Base-by-base conservation (phyloP, 2,888 invertebrate species). In the Andrena fulva region DNA sequence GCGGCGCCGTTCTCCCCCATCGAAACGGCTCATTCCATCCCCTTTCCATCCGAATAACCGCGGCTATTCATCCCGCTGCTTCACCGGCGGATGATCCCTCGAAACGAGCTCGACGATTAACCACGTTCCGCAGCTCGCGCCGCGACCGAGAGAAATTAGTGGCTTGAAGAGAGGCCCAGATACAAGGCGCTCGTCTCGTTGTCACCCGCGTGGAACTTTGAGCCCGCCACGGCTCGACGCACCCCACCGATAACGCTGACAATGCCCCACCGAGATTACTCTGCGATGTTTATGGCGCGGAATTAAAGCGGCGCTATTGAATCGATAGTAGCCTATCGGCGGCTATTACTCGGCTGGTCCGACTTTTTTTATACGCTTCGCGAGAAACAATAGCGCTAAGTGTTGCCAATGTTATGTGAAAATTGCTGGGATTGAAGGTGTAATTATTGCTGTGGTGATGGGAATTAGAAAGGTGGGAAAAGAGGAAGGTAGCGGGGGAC, bases 101-200 rank as follows among this genome's bases (percentile, higher is more conserved):
- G 82, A 87, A 91, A 91, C 89, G 90, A 91, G 89, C 89, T 87
- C 88, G 87, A 87, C 89, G 92, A 92, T 92, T 92, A 92, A 90
- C 89, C 85, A 83, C 75, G 59, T 82, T 69, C 73, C 56, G 69
- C 67, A 16, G 59, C 54, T 16, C 71, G 66, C 31, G 66, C 76
- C 75, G 69, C 74, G 31, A 68, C 59, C 75, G 62, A 12, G 62
- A 52, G 52, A 66, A 78, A 72, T 77, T 77, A 76, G 56, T 69
- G 35, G 31, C 20, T 29, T 35, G 64, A 27, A 12, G 56, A 24
- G 63, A 73, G 24, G 33, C 56, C 56, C n/a, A 12, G 42, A n/a
- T 67, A 29, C 31, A 20, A 60, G 27, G 16, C 69, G 20, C 67
- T 54, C 12, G 56, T 77, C 27, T 56, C 33, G 35, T 73, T 84